Evolutionary conservation across 2,113 vertebrate genomes (phyloP).

Genomic region (Sebastes fasciatus): DNA sequence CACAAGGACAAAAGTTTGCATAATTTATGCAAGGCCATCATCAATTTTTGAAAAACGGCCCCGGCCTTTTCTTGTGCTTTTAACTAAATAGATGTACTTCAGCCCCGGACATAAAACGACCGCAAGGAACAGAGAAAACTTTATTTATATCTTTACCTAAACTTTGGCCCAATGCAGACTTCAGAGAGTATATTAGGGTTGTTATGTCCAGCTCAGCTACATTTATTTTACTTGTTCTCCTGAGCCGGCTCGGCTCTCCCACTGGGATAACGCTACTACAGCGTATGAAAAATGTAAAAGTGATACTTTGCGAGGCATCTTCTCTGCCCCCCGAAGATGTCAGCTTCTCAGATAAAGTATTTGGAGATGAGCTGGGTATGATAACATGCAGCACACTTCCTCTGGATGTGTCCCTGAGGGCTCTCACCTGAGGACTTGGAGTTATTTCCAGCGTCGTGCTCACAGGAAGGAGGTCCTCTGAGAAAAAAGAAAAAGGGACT

Average conservation of each 20-base stretch:
- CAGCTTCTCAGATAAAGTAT: conserved; percentile 51
- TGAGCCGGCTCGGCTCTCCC: conserved; percentile 9
- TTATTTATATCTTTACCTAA: conserved; percentile 84
- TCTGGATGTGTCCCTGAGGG: conserved; percentile 61
- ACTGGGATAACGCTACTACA: conserved; percentile 11
- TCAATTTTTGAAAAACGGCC: conserved; percentile 85
- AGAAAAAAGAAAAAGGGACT: conserved; percentile 38
- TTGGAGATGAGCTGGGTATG: conserved; percentile 56
- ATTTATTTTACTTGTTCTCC: conserved; percentile 48
- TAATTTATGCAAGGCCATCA: conserved; percentile 89
- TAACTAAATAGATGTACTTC: conserved; percentile 81
- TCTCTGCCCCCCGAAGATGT: conserved; percentile 24
- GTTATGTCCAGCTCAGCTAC: conserved; percentile 50
- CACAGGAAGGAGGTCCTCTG: conserved; percentile 60
- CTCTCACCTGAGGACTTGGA: conserved; percentile 70
- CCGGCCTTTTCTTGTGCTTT: conserved; percentile 81
- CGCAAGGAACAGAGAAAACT: conserved; percentile 60
- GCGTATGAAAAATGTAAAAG: conserved; percentile 34
- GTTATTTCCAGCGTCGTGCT: conserved; percentile 72
- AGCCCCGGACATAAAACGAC: conserved; percentile 68
- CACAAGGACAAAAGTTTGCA: conserved; percentile 87
- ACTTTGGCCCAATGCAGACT: conserved; percentile 70
- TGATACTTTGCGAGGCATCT: conserved; percentile 33
- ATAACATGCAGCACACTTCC: conserved; percentile 49
- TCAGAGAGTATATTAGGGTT: conserved; percentile 52